These are phyloP conservation scores for Apis cerana DNA, from an alignment of 1,140 invertebrate genomes.

Conservation along the genomic window DNA sequence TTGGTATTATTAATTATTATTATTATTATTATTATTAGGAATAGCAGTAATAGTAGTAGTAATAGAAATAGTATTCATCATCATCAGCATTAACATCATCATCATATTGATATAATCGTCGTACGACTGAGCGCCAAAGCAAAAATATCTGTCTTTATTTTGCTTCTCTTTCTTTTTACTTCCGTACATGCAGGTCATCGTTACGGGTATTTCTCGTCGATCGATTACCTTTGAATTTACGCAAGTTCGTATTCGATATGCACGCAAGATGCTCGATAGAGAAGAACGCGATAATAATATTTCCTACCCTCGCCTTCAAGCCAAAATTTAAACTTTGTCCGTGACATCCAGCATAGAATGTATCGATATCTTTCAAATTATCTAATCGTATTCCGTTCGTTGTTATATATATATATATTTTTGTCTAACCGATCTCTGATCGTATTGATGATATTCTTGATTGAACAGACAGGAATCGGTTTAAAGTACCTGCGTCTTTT, in stretches of 20 bases:
- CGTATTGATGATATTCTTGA: background rate
- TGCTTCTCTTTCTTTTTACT: background rate
- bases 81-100: background rate
- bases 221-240: background rate
- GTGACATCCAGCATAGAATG: background rate
- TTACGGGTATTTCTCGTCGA: constrained; percentile 16
- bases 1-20: constrained; percentile 2
- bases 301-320: background rate
- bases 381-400: background rate
- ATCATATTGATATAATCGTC: background rate
- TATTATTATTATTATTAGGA: background rate
- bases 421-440: background rate
- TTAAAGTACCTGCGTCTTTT: constrained; percentile 23
- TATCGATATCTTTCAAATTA: background rate
- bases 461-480: background rate
- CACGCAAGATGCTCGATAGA: background rate
- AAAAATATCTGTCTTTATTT: background rate
- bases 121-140: background rate
- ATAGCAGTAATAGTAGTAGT: constrained; percentile 23
- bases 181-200: background rate
- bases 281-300: background rate
- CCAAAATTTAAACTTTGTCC: background rate
- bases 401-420: background rate
- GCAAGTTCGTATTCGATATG: background rate
- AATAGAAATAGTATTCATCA: background rate